Evolutionary conservation across 2,113 vertebrate species (phyloP), one percentile per base, ranked within the genome.

Genomic region (Strigops habroptila): DNA sequence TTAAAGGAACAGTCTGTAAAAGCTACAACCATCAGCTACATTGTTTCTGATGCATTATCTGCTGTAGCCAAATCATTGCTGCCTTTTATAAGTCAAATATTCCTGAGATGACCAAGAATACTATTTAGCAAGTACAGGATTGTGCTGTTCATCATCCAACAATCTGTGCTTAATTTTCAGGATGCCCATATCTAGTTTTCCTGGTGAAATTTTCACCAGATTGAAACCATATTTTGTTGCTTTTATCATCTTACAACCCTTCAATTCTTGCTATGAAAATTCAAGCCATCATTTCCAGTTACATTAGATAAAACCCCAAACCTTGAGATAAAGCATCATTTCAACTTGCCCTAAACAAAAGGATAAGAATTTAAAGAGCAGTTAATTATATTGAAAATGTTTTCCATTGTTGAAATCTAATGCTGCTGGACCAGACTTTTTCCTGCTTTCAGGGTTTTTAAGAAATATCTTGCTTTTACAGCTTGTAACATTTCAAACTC

Each of bases 181-280:
- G 53, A 67, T 4, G 3, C 21, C 22, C 39, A 64, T 95, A 31
- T 88, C 70, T 92, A 59, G 39, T 91, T 95, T 97, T 80, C 68
- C 82, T 88, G 39, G 63, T 74, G 87, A 88, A 35, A 68, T 4
- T 77, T 95, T 95, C 27, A 3, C 71, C 41, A 43, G 87, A 96
- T 44, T 93, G 80, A 96, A 97, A 91, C n/a, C 60, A 77, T 44
- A 94, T 97, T 96, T 96, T 64, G 55, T 81, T 96, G 23, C 74
- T 88, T 79, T 85, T 94, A 35, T 86, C 15, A 44, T 89, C 46
- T 64, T 88, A 70, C 14, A 46, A 75, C 23, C 12, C 48, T 81
- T 89, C 33, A 90, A 28, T 27, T 88, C 33, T 48, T 63, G 33
- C 53, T 43, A 53, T 79, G 73, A 88, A 89, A 73, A 88, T 79